These are phyloP conservation scores for Amblyopsis hoosieri DNA, from an alignment of 2,797 vertebrate genomes.

Conservation along the genomic window DNA sequence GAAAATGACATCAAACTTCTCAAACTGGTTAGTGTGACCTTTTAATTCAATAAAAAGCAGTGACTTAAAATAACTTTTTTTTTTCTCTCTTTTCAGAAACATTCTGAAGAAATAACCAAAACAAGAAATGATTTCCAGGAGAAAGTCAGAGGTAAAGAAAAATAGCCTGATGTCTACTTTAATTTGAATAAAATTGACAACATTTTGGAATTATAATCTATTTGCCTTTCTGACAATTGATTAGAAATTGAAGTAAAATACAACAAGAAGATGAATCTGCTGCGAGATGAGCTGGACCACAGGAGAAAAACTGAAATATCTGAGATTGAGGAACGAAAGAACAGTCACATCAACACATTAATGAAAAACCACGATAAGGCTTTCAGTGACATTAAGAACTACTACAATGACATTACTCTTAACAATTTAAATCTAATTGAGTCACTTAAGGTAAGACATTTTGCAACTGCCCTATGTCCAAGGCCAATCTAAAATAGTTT, in stretches of 20 bases:
- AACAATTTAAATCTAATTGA: conserved; percentile 76
- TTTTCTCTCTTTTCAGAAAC: conserved; percentile 77
- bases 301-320: conserved; percentile 79
- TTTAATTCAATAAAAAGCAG: neutral
- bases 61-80: neutral
- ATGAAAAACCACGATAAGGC: conserved; percentile 79
- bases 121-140: conserved; percentile 77
- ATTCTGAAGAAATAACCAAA: conserved; percentile 78
- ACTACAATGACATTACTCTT: conserved; percentile 74
- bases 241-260: conserved; percentile 83
- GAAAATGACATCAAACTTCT: conserved; percentile 79
- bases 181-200: neutral
- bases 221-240: conserved; percentile 14
- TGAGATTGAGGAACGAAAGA: conserved; percentile 84
- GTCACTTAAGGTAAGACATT: conserved; percentile 58
- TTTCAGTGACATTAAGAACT: conserved; percentile 75
- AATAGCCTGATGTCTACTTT: conserved; percentile 7
- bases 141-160: conserved; percentile 80
- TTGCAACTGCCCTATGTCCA: neutral
- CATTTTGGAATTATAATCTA: neutral
- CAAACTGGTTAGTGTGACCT: conserved; percentile 78
- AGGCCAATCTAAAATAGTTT: too few species aligned
- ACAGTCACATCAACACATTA: conserved; percentile 77
- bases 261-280: conserved; percentile 76
- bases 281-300: conserved; percentile 80